phyloP scores from a whole-genome alignment of 2,888 invertebrate species.

The Desoria tigrina region DNA sequence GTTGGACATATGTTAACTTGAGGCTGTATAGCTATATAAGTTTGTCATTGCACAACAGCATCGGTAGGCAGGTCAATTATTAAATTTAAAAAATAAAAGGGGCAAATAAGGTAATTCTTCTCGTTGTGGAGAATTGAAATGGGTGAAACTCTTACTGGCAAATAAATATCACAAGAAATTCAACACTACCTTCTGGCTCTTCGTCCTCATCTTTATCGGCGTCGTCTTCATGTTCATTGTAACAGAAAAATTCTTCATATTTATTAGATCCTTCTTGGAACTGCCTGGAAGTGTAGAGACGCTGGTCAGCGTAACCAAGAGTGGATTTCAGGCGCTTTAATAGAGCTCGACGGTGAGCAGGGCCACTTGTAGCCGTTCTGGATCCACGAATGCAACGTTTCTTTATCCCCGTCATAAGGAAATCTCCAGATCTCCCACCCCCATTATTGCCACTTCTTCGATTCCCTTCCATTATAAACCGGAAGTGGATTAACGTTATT shows the following conservation, averaged over 20 bases:
- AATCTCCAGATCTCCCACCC: slow-evolving; percentile 34
- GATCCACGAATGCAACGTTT: slow-evolving; percentile 43
- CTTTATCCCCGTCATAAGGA: slow-evolving; percentile 44
- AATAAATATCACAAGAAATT: not conserved
- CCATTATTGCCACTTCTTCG: slow-evolving; percentile 28
- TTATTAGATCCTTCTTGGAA: slow-evolving; percentile 65
- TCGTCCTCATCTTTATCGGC: slow-evolving; percentile 69
- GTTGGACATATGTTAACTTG: not conserved
- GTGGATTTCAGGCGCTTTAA: slow-evolving; percentile 45
- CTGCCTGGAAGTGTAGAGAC: slow-evolving; percentile 43
- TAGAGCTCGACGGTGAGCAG: slow-evolving; percentile 40
- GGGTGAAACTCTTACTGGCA: not conserved
- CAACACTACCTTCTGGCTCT: slow-evolving; percentile 9
- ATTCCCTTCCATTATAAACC: slow-evolving; percentile 27
- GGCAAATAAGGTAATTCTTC: too few species aligned
- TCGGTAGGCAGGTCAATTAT: not conserved
- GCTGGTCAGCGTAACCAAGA: slow-evolving; percentile 49
- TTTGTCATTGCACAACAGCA: slow-evolving; percentile 1
- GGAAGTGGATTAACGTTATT: too few species aligned
- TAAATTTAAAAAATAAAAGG: not conserved
- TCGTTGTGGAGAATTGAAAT: too few species aligned
- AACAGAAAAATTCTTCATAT: slow-evolving; percentile 85
- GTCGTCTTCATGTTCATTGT: slow-evolving; percentile 84
- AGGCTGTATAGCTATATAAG: not conserved
- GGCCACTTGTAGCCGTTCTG: slow-evolving; percentile 29